Percentiles rank a stretch among this genome's conserved stretches.
Conservation (phyloP, 2,797 vertebrate species). For the Chelidonichthys spinosus region DNA sequence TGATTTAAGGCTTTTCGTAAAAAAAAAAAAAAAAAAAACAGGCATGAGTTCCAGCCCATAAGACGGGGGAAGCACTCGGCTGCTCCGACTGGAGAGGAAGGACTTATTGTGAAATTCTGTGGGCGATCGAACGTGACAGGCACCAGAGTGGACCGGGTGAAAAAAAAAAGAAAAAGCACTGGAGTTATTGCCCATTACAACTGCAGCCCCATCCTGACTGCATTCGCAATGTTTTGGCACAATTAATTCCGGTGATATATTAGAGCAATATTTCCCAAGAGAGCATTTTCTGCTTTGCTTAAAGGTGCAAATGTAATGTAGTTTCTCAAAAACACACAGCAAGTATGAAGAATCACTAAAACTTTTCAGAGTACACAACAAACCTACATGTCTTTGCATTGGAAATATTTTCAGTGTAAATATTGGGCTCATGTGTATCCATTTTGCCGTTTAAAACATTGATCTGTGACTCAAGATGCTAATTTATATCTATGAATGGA, state of each 20-base stretch:
- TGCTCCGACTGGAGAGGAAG: slow-evolving; percentile 35
- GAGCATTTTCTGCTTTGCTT: slow-evolving; percentile 32
- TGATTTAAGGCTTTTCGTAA: slow-evolving; percentile 46
- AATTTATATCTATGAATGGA: too few species aligned
- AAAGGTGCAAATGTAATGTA: slow-evolving; percentile 24
- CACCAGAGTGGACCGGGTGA: slow-evolving; percentile 45
- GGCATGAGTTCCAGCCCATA: slow-evolving; percentile 38
- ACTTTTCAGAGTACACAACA: slow-evolving; percentile 1
- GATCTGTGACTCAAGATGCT: background rate
- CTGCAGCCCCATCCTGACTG: slow-evolving; percentile 36
- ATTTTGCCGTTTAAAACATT: background rate
- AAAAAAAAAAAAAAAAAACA: background rate
- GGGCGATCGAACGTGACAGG: slow-evolving; percentile 46
- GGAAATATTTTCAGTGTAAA: background rate
- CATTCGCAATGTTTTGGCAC: slow-evolving; percentile 49
- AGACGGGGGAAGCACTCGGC: slow-evolving; percentile 35
- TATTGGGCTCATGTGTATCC: background rate
- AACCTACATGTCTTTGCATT: background rate
- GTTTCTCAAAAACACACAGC: background rate
- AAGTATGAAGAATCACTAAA: slow-evolving; percentile 8
- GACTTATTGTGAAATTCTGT: slow-evolving; percentile 30
- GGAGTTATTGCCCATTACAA: slow-evolving; percentile 48
- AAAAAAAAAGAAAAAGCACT: slow-evolving; percentile 2
- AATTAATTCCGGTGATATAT: slow-evolving; percentile 57
- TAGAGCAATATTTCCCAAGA: slow-evolving; percentile 31